These are phyloP conservation scores for Vulpes ferrilata DNA, from an alignment of 2,113 vertebrate species.

Conservation along the genomic window DNA sequence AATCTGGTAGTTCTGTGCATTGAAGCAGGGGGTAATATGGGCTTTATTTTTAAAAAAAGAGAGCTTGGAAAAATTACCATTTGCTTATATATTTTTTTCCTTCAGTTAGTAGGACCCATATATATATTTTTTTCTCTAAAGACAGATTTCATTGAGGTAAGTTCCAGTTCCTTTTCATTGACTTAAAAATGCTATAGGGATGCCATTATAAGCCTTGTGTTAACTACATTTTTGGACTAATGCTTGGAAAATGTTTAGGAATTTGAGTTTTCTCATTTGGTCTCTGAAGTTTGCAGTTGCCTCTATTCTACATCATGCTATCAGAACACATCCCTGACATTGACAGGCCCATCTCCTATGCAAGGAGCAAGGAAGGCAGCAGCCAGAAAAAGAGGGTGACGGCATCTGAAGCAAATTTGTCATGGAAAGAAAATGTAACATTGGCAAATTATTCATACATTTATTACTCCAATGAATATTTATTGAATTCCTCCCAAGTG, in stretches of 20 bases:
- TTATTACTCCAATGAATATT: neutral
- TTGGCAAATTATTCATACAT: neutral
- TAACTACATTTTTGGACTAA: neutral
- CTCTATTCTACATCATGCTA: neutral
- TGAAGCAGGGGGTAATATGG: neutral
- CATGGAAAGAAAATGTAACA: neutral
- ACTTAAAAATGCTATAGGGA: neutral
- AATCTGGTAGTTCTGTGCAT: neutral
- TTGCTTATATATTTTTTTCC: neutral
- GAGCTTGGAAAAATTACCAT: neutral
- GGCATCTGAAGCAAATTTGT: neutral
- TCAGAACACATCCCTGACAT: neutral
- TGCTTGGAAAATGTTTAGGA: neutral
- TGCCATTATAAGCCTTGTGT: neutral
- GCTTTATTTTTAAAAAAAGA: neutral
- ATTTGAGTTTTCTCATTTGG: neutral
- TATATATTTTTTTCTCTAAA: neutral
- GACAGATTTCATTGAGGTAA: neutral
- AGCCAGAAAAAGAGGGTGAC: neutral
- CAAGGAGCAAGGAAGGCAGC: accelerated
- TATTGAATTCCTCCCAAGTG: neutral
- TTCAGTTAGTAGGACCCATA: neutral
- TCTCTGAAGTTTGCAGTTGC: neutral
- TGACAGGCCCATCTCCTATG: neutral
- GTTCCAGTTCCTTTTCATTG: neutral